Percentiles rank a stretch among this genome's conserved stretches.
Conservation (phyloP, 2,113 vertebrate species). For the Tachuris rubrigastra region DNA sequence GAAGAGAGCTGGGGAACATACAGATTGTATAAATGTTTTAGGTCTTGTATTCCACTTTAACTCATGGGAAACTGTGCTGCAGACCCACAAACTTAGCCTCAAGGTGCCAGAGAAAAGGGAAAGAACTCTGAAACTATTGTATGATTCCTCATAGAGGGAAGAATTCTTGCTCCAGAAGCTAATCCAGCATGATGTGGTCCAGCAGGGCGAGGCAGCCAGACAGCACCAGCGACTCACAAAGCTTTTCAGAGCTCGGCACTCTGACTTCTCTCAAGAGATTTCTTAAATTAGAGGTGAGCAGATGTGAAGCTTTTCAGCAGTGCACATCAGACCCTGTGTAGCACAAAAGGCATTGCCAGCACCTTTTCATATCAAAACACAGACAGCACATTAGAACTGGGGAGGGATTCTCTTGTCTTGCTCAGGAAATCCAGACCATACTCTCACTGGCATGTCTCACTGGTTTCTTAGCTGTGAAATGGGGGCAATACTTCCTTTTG, state of each 20-base stretch:
- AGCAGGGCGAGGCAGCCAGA: not conserved
- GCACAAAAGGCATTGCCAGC: not conserved
- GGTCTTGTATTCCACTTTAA: not conserved
- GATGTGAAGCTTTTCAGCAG: not conserved
- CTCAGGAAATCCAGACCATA: not conserved
- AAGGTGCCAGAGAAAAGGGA: not conserved
- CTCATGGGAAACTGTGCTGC: not conserved
- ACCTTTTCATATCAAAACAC: not conserved
- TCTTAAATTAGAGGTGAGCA: not conserved
- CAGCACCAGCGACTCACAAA: not conserved
- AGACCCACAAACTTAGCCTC: not conserved
- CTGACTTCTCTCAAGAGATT: not conserved
- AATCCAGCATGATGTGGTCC: not conserved
- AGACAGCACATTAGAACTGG: not conserved
- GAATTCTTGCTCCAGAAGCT: not conserved
- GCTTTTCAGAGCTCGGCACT: not conserved
- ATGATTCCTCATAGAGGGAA: not conserved
- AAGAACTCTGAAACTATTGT: not conserved
- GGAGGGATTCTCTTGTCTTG: not conserved
- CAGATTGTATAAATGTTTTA: not conserved
- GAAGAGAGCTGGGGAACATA: not conserved
- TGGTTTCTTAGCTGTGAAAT: not conserved
- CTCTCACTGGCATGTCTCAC: not conserved
- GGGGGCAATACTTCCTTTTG: not conserved
- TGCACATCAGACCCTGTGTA: not conserved